Base-by-base conservation (phyloP, 2,888 invertebrate genomes). In the Ptychoptera albimana region DNA sequence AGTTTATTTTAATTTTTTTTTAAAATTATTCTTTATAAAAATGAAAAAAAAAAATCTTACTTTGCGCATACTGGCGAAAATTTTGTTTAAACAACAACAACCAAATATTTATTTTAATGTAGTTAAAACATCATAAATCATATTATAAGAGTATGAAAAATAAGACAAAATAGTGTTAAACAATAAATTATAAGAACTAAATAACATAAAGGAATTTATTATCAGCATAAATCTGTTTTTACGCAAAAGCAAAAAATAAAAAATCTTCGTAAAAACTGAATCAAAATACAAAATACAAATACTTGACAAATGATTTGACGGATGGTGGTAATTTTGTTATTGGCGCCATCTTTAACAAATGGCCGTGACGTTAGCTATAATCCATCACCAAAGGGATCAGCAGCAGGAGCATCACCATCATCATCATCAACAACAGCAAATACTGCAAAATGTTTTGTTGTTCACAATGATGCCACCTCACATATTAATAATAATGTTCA, bases 271-370 rank as follows among this genome's bases (percentile, higher is more conserved):
- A 29, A 16, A 9, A 30, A n/a, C 14, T 10, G 31, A 39, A 44
- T 44, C 39, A 38, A 39, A 44, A 35, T 39, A 45, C 15, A 45
- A 35, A 39, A 16, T 11, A 15, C 8, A 50, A 52, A 49, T 48
- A 45, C 47, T 46, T 55, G 52, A 58, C 63, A 61, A 60, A 64
- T 64, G 63, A 62, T 63, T 32, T 32, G 15, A 31, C 64, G 64
- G 63, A 65, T 65, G 65, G 65, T 65, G 61, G 65, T 65, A 60
- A 65, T 65, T 61, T 60, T 65, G 58, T 57, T 65, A 59, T 59
- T 65, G 57, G 59, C 63, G 59, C 63, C 62, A 60, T 61, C 53
- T 50, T 54, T 55, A 50, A 53, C 54, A 54, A 59, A 59, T 56
- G 59, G 60, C 59, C 57, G 57, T 58, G 60, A 59, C 57, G 54